Conservation (phyloP, 1,140 invertebrate species). For the Hyposmocoma kahamanoa region DNA sequence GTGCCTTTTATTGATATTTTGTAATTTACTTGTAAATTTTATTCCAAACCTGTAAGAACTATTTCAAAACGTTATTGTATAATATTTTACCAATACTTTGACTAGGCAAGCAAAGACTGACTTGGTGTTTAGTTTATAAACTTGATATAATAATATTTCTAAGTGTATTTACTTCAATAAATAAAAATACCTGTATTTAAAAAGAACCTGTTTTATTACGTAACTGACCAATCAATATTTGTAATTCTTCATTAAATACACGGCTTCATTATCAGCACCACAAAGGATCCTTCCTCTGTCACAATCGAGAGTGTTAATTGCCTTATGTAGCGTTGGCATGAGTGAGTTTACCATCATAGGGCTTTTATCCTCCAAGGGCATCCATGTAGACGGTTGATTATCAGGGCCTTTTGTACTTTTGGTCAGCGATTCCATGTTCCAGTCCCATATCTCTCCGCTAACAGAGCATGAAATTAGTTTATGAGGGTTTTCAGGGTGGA, state of each 20-base stretch:
- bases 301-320: conserved; percentile 87
- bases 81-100: conserved; percentile 52
- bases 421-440: conserved; percentile 77
- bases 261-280: conserved; percentile 88
- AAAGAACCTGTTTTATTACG: no score
- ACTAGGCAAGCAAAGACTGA: conserved; percentile 71
- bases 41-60: neutral
- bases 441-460: conserved; percentile 90
- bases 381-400: conserved; percentile 77
- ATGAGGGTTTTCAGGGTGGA: conserved; percentile 87
- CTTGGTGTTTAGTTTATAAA: conserved; percentile 61
- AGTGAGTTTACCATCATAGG: conserved; percentile 82
- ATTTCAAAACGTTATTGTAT: conserved; percentile 21
- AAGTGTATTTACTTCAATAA: conserved; percentile 55
- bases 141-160: conserved; percentile 36
- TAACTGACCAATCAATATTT: conserved; percentile 56
- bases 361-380: conserved; percentile 78
- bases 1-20: conserved; percentile 22
- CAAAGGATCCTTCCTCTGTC: conserved; percentile 81
- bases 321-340: conserved; percentile 80
- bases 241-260: conserved; percentile 83
- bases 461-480: conserved; percentile 87
- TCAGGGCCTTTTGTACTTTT: conserved; percentile 53
- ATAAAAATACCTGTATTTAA: conserved; percentile 48
- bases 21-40: no score